Base-by-base conservation (phyloP, 2,888 invertebrate genomes). In the Agriopis aurantiaria region DNA sequence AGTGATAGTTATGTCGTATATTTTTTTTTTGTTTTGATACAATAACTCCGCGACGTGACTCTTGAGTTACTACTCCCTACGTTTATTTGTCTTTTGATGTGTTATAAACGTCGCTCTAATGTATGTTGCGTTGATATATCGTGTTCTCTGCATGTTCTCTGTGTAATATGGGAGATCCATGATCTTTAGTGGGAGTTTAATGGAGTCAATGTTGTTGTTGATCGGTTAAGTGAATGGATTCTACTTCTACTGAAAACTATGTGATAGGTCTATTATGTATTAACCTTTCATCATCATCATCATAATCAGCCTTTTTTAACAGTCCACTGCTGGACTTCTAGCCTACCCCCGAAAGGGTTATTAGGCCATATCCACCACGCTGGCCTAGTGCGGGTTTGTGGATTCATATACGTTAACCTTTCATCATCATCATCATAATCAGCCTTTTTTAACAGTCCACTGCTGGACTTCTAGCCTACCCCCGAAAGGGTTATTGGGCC, bases 1-100 rank as follows among this genome's bases (percentile, higher is more conserved):
- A n/a, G 45, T 51, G 59, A 51, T 49, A 45, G 66, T 66, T 12
- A 43, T 4, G 53, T 57, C 48, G 12, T 46, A 43, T 46, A 43
- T 46, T 14, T 52, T 41, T 53, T 63, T 63, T 53, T 60, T 62
- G 14, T 57, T 56, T 67, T 62, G 43, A 61, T 56, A 60, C 43
- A 62, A 46, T 57, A 63, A 43, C 49, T 48, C 17, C 2, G 5
- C 51, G 0, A 14, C 7, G 23, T 23, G 68, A 53, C 55, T 55
- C 43, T 43, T 68, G 43, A 61, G 49, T 55, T 56, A 67, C 51
- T 59, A 14, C 43, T 45, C 10, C 5, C 63, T 60, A 45, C 55
- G 60, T 56, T 60, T 69, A 60, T 60, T 64, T 68, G 43, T 64
- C 58, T 63, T 63, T 55, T 69, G 53, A 69, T 69, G 55, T 65